Evolutionary conservation across 2,888 invertebrate species (phyloP).

Genomic region (Xestoiulus laeticollis): DNA sequence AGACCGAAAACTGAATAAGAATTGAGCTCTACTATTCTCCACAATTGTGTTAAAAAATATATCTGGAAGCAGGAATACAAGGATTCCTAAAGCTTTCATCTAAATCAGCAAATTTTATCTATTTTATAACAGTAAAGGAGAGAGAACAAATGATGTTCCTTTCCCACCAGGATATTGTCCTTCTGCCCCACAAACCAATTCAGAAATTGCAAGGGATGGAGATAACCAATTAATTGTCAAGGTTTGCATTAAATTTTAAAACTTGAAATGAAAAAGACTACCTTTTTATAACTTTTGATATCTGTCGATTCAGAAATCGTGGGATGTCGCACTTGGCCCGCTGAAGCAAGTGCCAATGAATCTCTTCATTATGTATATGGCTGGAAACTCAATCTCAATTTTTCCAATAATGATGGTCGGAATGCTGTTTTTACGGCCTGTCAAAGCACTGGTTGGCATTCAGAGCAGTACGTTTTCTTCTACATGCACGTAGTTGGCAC

Average conservation of each 20-base stretch:
- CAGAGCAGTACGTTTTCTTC: slow-evolving; percentile 65
- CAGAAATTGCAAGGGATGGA: slow-evolving; percentile 78
- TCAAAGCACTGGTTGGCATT: slow-evolving; percentile 93
- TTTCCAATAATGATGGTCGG: slow-evolving; percentile 99
- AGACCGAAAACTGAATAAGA: no score
- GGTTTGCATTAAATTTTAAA: slow-evolving; percentile 57
- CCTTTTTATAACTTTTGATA: background rate
- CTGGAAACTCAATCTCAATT: slow-evolving; percentile 98
- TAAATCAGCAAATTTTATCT: background rate
- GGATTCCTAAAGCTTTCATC: background rate
- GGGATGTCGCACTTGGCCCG: slow-evolving; percentile 95
- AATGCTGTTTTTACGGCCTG: slow-evolving; percentile 95
- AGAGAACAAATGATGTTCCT: slow-evolving; percentile 69
- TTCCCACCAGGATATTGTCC: slow-evolving; percentile 87
- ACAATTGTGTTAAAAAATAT: background rate
- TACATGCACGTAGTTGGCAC: background rate
- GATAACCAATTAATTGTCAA: slow-evolving; percentile 88
- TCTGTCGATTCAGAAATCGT: slow-evolving; percentile 74
- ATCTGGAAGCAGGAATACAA: background rate
- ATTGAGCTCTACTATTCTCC: background rate
- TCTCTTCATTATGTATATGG: slow-evolving; percentile 99
- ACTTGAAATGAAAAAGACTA: background rate
- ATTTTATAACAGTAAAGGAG: slow-evolving; percentile 13
- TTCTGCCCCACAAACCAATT: slow-evolving; percentile 75
- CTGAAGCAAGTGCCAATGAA: slow-evolving; percentile 97